Conservation (phyloP, 2,888 invertebrate genomes). For the Caradrina kadenii region DNA sequence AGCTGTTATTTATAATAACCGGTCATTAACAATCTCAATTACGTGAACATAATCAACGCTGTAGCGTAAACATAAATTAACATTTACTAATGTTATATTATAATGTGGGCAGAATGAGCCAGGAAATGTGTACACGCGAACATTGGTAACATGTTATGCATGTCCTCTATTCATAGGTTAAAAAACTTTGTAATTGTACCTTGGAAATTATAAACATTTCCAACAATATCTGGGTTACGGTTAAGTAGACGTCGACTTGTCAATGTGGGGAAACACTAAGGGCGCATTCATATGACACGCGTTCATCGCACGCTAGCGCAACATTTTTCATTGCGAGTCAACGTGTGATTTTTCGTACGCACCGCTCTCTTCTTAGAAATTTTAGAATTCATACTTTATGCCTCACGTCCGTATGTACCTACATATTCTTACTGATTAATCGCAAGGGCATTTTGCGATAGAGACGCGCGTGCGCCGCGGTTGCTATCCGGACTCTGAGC, state of each 20-base stretch:
- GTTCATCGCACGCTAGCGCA: too few relatives aligned
- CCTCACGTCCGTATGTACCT: too few relatives aligned
- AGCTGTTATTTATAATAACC: conserved; percentile 19
- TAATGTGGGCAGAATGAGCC: conserved; percentile 19
- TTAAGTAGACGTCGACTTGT: not conserved
- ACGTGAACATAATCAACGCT: conserved; percentile 39
- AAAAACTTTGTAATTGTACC: not conserved
- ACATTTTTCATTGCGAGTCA: too few relatives aligned
- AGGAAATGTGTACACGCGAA: conserved; percentile 31
- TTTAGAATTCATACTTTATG: not conserved
- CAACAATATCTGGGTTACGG: not conserved
- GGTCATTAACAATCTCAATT: conserved; percentile 35
- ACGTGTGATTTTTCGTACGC: too few relatives aligned
- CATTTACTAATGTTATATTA: conserved; percentile 30
- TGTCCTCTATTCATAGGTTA: not conserved
- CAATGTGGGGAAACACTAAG: too few relatives aligned
- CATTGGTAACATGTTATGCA: conserved; percentile 10
- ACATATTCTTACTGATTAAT: too few relatives aligned
- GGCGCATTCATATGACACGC: too few relatives aligned
- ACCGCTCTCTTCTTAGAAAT: not conserved
- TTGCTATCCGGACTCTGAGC: too few relatives aligned
- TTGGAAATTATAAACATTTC: not conserved
- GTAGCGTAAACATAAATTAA: conserved; percentile 35
- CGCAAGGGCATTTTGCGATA: too few relatives aligned
- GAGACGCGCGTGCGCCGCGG: too few relatives aligned